Percentiles rank a stretch among this genome's conserved stretches.
phyloP scores from a whole-genome alignment of 2,113 vertebrate species.

The human region GRCh38 chr16:11446501-11447000 shows the following conservation, averaged over 20 bases:
- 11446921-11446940: rapidly evolving
- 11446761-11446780: conserved; percentile 86
- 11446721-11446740: background rate
- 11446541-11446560: conserved; percentile 80
- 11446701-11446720: background rate
- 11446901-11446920: conserved; percentile 87
- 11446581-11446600: conserved; percentile 86
- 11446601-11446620: conserved; percentile 85
- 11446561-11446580: conserved; percentile 84
- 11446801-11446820: conserved; percentile 82
- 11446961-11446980: background rate
- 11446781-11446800: conserved; percentile 86
- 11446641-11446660: background rate
- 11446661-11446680: rapidly evolving
- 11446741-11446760: conserved; percentile 88
- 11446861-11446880: conserved; percentile 88
- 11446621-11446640: conserved; percentile 88
- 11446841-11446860: conserved; percentile 85
- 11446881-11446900: conserved; percentile 82
- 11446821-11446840: conserved; percentile 89
- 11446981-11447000: background rate
- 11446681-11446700: background rate
- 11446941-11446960: background rate
- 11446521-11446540: background rate
- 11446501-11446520: rapidly evolving